Percentiles rank a stretch among this genome's conserved stretches.
Conservation (phyloP, 1,140 invertebrate genomes). For the Acromyrmex echinatior region DNA sequence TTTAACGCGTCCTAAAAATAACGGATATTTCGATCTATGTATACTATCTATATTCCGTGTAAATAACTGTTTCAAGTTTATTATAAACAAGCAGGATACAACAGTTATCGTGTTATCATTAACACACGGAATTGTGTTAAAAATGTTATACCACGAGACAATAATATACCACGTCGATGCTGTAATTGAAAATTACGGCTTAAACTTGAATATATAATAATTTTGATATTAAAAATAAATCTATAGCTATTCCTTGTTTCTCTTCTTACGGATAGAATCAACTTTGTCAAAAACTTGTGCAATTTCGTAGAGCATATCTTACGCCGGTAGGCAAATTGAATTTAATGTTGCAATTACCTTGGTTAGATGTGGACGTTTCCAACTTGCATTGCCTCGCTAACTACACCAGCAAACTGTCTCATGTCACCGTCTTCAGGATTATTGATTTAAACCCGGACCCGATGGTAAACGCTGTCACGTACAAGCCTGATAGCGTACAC, state of each 20-base stretch:
- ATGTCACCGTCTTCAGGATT: slow-evolving; percentile 59
- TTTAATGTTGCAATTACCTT: slow-evolving; percentile 62
- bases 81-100: not conserved
- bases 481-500: slow-evolving; percentile 36
- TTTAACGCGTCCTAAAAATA: slow-evolving; percentile 31
- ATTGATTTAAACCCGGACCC: slow-evolving; percentile 58
- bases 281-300: slow-evolving; percentile 24
- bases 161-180: not conserved
- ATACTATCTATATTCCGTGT: not conserved
- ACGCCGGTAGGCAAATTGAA: slow-evolving; percentile 56
- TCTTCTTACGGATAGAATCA: slow-evolving; percentile 15
- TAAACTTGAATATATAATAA: slow-evolving; percentile 1
- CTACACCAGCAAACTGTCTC: slow-evolving; percentile 59
- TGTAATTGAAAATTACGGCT: not conserved
- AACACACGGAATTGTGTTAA: not conserved
- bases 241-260: not conserved
- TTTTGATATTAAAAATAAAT: slow-evolving; percentile 16
- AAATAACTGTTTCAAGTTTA: not conserved
- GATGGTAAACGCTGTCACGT: slow-evolving; percentile 61
- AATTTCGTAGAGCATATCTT: slow-evolving; percentile 31
- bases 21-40: not conserved
- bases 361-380: slow-evolving; percentile 55
- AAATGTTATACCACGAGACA: not conserved
- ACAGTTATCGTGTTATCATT: not conserved
- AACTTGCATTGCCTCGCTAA: slow-evolving; percentile 62